Percentiles rank a stretch among this genome's conserved stretches.
These are phyloP conservation scores for Psilopsiagon aymara DNA, from an alignment of 2,113 vertebrate genomes.

Conservation along the genomic window DNA sequence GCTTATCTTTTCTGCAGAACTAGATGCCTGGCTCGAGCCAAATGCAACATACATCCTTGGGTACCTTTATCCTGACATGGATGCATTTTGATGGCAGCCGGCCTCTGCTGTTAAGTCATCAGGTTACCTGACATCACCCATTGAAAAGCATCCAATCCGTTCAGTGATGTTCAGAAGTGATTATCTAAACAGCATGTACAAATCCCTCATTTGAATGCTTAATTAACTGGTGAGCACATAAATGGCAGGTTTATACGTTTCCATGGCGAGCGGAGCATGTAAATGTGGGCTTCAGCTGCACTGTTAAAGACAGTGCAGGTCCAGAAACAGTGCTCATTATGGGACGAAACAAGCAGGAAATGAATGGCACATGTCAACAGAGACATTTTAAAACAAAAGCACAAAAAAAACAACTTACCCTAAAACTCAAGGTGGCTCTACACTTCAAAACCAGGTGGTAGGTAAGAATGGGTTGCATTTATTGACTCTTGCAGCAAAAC, in stretches of 20 bases:
- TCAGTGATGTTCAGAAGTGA: not conserved
- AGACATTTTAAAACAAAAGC: not conserved
- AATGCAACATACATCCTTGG: not conserved
- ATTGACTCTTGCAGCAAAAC: not conserved
- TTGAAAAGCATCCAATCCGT: not conserved
- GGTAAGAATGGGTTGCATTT: not conserved
- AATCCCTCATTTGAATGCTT: not conserved
- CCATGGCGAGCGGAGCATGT: fast-evolving
- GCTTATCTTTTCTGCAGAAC: not conserved
- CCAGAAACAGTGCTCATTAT: not conserved
- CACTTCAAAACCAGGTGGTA: fast-evolving
- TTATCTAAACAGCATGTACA: not conserved
- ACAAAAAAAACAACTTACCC: fast-evolving
- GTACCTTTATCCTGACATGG: not conserved
- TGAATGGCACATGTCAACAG: fast-evolving
- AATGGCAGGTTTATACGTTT: not conserved
- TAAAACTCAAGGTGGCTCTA: not conserved
- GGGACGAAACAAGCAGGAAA: not conserved
- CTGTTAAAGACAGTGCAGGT: not conserved
- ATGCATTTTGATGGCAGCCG: not conserved
- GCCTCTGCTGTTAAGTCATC: not conserved
- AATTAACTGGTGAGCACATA: not conserved
- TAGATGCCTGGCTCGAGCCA: not conserved
- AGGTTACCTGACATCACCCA: not conserved
- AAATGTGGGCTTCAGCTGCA: not conserved